These are phyloP conservation scores for Grallaria varia DNA, from an alignment of 2,113 vertebrate species.

Conservation along the genomic window DNA sequence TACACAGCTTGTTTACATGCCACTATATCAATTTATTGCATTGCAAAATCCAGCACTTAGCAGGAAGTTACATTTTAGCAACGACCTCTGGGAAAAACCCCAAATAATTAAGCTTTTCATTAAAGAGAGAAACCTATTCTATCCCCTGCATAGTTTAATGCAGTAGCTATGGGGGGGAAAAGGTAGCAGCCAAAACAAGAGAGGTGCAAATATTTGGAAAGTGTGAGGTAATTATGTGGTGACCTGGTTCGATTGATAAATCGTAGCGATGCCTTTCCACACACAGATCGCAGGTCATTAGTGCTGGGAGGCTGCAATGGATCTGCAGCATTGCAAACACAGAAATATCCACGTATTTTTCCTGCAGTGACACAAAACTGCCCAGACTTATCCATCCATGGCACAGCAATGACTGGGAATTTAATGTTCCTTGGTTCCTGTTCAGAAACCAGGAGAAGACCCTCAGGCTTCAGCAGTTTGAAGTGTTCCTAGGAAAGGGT, in stretches of 20 bases:
- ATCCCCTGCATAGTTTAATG: not conserved
- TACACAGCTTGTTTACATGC: constrained; percentile 28
- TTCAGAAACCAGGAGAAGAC: not conserved
- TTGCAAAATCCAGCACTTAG: not conserved
- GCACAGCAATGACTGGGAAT: not conserved
- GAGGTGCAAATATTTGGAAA: not conserved
- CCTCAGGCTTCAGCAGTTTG: not conserved
- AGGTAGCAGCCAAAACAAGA: not conserved
- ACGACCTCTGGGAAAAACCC: not conserved
- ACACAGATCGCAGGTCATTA: not conserved
- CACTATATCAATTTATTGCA: not conserved
- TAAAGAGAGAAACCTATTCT: not conserved
- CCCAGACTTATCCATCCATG: not conserved
- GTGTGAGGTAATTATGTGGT: not conserved
- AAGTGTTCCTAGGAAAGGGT: not conserved
- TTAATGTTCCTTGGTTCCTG: not conserved
- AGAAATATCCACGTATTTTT: not conserved
- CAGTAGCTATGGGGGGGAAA: not conserved
- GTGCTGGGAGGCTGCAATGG: not conserved
- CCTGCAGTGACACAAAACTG: not conserved
- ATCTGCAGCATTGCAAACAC: not conserved
- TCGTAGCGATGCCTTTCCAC: not conserved
- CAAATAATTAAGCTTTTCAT: not conserved
- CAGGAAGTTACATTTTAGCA: not conserved
- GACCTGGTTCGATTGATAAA: not conserved